These are phyloP conservation scores for Pheucticus melanocephalus DNA, from an alignment of 2,113 vertebrate species.

Conservation along the genomic window DNA sequence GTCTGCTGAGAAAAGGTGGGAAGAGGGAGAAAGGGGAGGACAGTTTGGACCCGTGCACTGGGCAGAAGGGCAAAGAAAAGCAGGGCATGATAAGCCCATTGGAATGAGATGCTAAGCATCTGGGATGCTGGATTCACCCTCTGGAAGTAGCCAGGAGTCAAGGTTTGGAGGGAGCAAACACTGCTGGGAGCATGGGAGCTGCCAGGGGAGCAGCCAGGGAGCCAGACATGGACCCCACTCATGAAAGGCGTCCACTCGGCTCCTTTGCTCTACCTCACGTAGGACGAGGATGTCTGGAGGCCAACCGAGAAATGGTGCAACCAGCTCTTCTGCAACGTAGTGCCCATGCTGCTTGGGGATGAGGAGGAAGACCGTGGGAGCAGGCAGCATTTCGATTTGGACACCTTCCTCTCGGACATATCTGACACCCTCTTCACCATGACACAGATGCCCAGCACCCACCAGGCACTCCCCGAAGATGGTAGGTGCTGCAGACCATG, in stretches of 20 bases:
- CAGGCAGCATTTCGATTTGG: constrained; percentile 88
- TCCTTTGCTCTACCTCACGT: background rate
- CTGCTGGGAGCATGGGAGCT: background rate
- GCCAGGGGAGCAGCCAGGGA: background rate
- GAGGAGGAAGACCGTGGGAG: constrained; percentile 69
- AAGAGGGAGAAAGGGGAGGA: background rate
- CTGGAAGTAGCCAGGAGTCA: background rate
- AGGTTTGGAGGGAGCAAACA: background rate
- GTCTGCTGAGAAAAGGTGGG: background rate
- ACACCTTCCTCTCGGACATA: constrained; percentile 92
- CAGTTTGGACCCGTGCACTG: background rate
- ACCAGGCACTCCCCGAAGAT: constrained; percentile 75
- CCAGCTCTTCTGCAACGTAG: constrained; percentile 86
- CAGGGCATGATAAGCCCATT: background rate
- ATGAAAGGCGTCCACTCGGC: fast-evolving
- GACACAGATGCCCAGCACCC: constrained; percentile 79
- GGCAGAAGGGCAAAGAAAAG: background rate
- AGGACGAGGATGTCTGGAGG: constrained; percentile 78
- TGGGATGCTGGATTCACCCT: background rate
- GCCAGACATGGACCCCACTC: background rate
- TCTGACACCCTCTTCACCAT: constrained; percentile 98
- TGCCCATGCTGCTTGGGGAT: constrained; percentile 76
- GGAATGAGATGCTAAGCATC: background rate
- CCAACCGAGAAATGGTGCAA: constrained; percentile 85
- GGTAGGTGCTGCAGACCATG: constrained; percentile 71